Evolutionary conservation across 1,140 invertebrate genomes (phyloP).

Genomic region (Meloidogyne hapla): DNA sequence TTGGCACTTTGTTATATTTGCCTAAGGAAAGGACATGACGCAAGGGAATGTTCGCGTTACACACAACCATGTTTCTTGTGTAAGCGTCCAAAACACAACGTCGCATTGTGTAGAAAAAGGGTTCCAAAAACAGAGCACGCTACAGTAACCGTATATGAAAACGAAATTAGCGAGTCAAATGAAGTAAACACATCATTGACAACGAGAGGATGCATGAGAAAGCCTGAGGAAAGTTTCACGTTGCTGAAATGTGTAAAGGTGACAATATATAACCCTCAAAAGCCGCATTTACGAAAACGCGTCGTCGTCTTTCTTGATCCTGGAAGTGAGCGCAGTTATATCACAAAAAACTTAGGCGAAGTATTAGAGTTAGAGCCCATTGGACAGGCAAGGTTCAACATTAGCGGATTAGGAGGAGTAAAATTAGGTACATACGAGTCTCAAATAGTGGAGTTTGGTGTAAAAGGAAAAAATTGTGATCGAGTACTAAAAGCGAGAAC

Average conservation of each 20-base stretch:
- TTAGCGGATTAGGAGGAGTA: neutral
- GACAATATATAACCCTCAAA: neutral
- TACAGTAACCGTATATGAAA: neutral
- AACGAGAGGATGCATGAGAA: neutral
- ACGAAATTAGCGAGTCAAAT: neutral
- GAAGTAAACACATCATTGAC: no score
- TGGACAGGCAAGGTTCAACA: neutral
- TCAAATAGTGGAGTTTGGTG: neutral
- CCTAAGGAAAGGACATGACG: neutral
- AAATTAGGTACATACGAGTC: neutral
- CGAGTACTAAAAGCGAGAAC: neutral
- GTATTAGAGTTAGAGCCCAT: neutral
- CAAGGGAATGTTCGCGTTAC: neutral
- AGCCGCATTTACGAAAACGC: neutral
- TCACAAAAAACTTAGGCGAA: neutral
- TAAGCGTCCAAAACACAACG: neutral
- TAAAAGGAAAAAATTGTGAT: neutral
- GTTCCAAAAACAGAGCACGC: neutral
- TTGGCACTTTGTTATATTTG: slow-evolving; percentile 3
- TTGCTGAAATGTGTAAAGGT: neutral
- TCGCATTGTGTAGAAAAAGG: neutral
- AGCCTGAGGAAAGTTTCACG: neutral
- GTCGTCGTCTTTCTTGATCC: neutral
- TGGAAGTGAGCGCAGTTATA: neutral
- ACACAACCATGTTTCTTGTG: neutral